Conservation (phyloP, 2,888 invertebrate species). For the Neoitamus cyanurus region DNA sequence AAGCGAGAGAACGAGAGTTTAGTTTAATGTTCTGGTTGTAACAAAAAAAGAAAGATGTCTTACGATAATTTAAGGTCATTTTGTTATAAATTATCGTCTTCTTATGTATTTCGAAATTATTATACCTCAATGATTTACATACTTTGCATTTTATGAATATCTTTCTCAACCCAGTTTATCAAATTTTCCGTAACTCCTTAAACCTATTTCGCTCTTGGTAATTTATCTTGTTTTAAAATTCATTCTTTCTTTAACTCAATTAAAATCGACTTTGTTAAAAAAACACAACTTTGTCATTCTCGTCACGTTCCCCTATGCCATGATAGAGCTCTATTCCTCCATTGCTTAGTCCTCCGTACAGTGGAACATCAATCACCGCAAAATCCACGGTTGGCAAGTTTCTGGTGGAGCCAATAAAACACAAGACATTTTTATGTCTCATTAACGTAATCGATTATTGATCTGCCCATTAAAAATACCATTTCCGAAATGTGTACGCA, state of each 20-base stretch:
- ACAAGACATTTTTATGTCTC: slow-evolving; percentile 24
- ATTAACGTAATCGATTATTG: slow-evolving; percentile 41
- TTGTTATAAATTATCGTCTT: too few species aligned
- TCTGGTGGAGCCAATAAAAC: slow-evolving; percentile 15
- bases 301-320: not conserved
- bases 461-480: slow-evolving; percentile 7
- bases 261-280: not conserved
- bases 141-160: too few species aligned
- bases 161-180: too few species aligned
- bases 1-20: too few species aligned
- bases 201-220: too few species aligned
- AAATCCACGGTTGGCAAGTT: slow-evolving; percentile 3
- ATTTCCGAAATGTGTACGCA: not conserved
- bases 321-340: not conserved
- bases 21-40: too few species aligned
- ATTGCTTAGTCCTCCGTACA: not conserved
- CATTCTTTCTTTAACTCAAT: not conserved
- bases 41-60: too few species aligned
- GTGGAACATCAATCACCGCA: not conserved
- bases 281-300: not conserved
- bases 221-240: not conserved
- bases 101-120: too few species aligned
- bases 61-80: too few species aligned
- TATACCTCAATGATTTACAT: too few species aligned
- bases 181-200: too few species aligned